These are phyloP conservation scores for Oligia latruncula DNA, from an alignment of 2,888 invertebrate genomes.

Conservation along the genomic window DNA sequence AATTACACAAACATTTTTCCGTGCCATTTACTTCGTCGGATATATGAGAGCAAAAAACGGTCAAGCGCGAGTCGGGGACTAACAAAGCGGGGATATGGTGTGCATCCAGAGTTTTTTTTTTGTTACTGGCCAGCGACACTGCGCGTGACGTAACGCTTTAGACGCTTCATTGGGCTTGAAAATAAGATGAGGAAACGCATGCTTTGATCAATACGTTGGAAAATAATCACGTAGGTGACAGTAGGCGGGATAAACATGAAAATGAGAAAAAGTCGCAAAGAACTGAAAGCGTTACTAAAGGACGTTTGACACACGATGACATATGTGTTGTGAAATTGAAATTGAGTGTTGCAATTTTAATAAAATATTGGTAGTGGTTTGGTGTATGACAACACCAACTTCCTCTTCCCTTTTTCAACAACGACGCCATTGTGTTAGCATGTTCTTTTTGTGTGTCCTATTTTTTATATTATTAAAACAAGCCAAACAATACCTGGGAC, in stretches of 20 bases:
- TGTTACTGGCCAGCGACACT: conserved; percentile 32
- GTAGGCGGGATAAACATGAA: not conserved
- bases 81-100: conserved; percentile 44
- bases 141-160: conserved; percentile 26
- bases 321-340: not conserved
- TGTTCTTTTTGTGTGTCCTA: too few relatives aligned
- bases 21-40: conserved; percentile 63
- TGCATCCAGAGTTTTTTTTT: conserved; percentile 44
- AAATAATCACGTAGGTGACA: conserved; percentile 21
- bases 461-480: too few relatives aligned
- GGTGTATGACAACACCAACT: too few relatives aligned
- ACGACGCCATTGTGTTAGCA: too few relatives aligned
- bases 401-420: too few relatives aligned
- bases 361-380: too few relatives aligned
- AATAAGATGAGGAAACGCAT: conserved; percentile 28
- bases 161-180: conserved; percentile 44
- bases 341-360: too few relatives aligned
- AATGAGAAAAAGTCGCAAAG: conserved; percentile 1
- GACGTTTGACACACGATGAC: not conserved
- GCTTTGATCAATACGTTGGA: conserved; percentile 41
- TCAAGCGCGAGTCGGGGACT: conserved; percentile 51
- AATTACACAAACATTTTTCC: conserved; percentile 69
- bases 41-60: conserved; percentile 64
- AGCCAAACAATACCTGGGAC: too few relatives aligned
- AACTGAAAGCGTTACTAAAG: conserved; percentile 2